These are phyloP conservation scores for Etheostoma nigrum DNA, from an alignment of 2,797 vertebrate species.

Conservation along the genomic window DNA sequence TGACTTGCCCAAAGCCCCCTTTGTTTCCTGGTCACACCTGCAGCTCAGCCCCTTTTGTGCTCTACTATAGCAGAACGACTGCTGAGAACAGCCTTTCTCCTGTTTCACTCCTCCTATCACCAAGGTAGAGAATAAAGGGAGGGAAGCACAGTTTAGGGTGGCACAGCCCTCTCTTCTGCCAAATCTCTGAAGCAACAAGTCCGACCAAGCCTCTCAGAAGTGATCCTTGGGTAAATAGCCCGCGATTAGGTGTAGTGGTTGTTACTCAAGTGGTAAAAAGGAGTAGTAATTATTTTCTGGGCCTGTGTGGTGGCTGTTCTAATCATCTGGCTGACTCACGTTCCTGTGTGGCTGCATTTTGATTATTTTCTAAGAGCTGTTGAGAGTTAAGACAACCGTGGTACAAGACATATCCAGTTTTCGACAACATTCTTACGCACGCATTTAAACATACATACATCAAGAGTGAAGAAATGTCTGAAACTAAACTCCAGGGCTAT, in stretches of 20 bases:
- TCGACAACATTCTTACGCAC: constrained; percentile 10
- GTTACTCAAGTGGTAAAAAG: constrained; percentile 57
- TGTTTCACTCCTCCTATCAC: constrained; percentile 76
- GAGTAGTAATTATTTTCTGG: constrained; percentile 68
- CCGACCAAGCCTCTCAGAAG: constrained; percentile 59
- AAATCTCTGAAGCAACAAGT: constrained; percentile 78
- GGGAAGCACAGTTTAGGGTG: constrained; percentile 56
- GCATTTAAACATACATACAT: constrained; percentile 14
- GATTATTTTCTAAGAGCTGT: constrained; percentile 65
- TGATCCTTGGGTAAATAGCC: constrained; percentile 58
- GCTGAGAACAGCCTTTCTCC: constrained; percentile 77
- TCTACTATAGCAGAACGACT: constrained; percentile 71
- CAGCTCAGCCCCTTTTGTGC: constrained; percentile 73
- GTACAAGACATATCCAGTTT: constrained; percentile 39
- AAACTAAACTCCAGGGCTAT: constrained; percentile 65
- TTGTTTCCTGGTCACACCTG: constrained; percentile 84
- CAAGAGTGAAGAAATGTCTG: constrained; percentile 38
- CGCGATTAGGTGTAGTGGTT: constrained; percentile 52
- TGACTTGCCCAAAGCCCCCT: constrained; percentile 74
- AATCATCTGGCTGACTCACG: constrained; percentile 66
- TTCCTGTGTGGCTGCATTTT: constrained; percentile 63
- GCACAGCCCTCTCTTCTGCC: constrained; percentile 61
- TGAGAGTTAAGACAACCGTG: constrained; percentile 28
- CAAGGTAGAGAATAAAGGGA: constrained; percentile 65
- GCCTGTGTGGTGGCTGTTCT: constrained; percentile 57